phyloP scores from a whole-genome alignment of 2,888 invertebrate genomes.

The Hypena proboscidalis region DNA sequence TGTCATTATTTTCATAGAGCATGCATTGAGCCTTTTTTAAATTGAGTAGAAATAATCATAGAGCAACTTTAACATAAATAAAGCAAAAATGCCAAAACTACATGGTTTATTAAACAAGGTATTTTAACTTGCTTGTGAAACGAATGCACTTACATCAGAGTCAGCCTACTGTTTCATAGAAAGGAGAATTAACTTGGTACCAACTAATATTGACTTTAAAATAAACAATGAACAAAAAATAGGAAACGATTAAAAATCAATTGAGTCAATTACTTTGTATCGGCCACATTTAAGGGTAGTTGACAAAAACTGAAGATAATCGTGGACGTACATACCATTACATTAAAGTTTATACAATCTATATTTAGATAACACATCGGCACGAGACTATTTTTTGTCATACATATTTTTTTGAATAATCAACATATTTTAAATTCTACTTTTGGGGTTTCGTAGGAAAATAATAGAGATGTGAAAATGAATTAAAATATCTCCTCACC shows the following conservation, averaged over 20 bases:
- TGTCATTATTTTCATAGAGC: too few species aligned
- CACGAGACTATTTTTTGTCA: conserved; percentile 40
- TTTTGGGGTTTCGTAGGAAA: conserved; percentile 23
- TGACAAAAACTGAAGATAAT: conserved; percentile 37
- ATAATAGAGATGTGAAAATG: too few species aligned
- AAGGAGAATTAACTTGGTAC: too few species aligned
- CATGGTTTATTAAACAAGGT: too few species aligned
- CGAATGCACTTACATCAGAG: too few species aligned
- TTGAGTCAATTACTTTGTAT: conserved; percentile 38
- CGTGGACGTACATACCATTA: conserved; percentile 31
- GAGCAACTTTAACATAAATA: too few species aligned
- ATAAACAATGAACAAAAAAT: conserved; percentile 18
- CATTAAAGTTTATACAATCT: conserved; percentile 58
- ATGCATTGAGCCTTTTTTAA: too few species aligned
- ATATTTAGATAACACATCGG: conserved; percentile 63
- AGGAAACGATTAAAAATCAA: conserved; percentile 32
- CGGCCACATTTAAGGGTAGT: conserved; percentile 28
- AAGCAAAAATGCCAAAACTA: too few species aligned
- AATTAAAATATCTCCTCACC: too few species aligned
- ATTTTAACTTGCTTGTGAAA: too few species aligned
- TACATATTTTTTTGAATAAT: conserved; percentile 30
- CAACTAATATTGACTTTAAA: conserved; percentile 1
- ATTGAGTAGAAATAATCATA: too few species aligned
- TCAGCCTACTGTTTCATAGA: too few species aligned
- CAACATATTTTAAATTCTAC: conserved; percentile 11